Conservation (phyloP, 2,797 vertebrate genomes). For the Alectoris magna region DNA sequence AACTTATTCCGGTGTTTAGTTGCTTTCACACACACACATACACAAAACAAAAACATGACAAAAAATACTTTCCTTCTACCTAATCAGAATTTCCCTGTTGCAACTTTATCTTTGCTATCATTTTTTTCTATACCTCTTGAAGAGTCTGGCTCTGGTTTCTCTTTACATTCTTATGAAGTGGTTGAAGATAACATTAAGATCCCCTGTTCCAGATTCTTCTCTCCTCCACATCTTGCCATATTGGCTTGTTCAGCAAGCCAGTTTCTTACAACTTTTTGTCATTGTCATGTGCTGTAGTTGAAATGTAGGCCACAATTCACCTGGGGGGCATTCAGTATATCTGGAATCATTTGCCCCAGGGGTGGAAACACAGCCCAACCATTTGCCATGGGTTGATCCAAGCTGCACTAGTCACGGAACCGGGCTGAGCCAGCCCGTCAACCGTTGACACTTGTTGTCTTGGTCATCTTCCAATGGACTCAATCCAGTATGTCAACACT, state of each 20-base stretch:
- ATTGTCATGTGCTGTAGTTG: background rate
- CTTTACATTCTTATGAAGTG: background rate
- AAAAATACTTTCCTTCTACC: background rate
- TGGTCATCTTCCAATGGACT: background rate
- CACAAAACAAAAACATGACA: background rate
- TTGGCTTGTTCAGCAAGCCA: background rate
- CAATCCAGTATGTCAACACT: background rate
- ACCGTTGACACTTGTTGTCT: background rate
- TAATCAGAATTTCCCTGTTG: background rate
- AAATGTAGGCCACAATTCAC: no score
- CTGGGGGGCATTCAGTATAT: no score
- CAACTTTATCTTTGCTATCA: background rate
- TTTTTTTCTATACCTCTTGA: background rate
- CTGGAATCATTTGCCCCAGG: no score
- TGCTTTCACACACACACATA: background rate
- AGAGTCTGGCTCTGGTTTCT: background rate
- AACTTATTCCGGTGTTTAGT: background rate
- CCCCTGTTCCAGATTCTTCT: background rate
- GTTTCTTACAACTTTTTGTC: background rate
- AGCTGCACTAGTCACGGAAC: no score
- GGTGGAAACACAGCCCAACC: no score
- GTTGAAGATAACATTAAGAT: background rate
- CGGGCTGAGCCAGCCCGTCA: no score
- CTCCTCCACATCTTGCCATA: background rate
- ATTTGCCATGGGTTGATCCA: no score